Conservation (phyloP, 2,888 invertebrate genomes). For the Oscheius sp. region DNA sequence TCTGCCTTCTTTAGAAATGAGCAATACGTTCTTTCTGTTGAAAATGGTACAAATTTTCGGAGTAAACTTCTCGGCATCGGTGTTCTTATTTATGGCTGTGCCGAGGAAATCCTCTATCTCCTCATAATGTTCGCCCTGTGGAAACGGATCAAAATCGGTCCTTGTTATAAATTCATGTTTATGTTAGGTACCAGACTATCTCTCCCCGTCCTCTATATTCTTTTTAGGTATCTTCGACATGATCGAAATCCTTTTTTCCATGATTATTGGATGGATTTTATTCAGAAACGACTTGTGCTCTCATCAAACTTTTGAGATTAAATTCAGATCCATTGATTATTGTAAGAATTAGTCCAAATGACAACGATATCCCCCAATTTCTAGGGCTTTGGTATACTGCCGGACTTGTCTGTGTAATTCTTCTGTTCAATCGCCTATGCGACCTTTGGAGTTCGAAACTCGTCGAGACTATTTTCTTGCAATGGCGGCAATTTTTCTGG, state of each 20-base stretch:
- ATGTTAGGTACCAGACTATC: no score
- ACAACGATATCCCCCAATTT: no score
- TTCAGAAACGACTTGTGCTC: constrained; percentile 14
- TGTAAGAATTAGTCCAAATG: constrained; percentile 2
- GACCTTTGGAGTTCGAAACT: constrained; percentile 8
- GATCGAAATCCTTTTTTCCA: constrained; percentile 21
- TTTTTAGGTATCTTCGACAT: constrained; percentile 27
- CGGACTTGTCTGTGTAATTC: constrained; percentile 12
- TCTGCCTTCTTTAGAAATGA: neutral
- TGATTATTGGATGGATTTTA: constrained; percentile 11
- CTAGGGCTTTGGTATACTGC: constrained; percentile 30
- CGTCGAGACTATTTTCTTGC: neutral
- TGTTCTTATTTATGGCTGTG: neutral
- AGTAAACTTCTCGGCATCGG: neutral
- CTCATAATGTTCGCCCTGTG: neutral
- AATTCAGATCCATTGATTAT: neutral
- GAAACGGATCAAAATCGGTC: neutral
- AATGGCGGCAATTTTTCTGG: neutral
- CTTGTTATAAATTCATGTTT: constrained; percentile 33
- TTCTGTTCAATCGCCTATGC: constrained; percentile 18
- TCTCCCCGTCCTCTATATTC: no score
- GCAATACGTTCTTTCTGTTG: neutral
- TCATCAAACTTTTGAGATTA: constrained; percentile 3
- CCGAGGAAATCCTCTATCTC: constrained; percentile 1
- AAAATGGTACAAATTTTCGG: no score